Evolutionary conservation across 2,113 vertebrate species (phyloP), one percentile per base, ranked within the genome.

Genomic region (Antechinus stuartii): DNA sequence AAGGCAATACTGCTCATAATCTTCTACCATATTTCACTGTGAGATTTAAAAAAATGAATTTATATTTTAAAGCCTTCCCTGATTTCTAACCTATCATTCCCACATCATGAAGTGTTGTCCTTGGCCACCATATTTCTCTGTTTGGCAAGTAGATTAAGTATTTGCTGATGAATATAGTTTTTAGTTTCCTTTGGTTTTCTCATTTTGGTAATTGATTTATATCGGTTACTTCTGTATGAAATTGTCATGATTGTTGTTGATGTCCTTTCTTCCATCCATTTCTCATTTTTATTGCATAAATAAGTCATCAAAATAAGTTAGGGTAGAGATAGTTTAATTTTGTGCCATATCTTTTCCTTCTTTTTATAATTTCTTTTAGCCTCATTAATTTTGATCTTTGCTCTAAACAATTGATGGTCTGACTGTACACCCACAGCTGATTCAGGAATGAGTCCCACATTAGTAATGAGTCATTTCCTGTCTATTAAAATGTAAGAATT

Each of bases 361-460:
- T 42, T 84, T 84, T 42, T 23, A 84, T 84, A 42, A 84, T 84
- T 84, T 84, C 35, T 42, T 84, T n/a, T 84, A 84, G n/a, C 68
- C 42, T 84, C n/a, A 84, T 42, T 84, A 84, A 84, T 84, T 84
- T 84, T 84, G 68, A 84, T 42, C 68, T 84, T 84, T 84, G 68
- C n/a, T 42, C 68, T 84, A 84, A 84, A 84, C n/a, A 84, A 42
- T 84, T 84, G 68, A 84, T 84, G n/a, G 68, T 84, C 68, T 84
- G n/a, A 22, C 19, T 84, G 68, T 84, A 42, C 68, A 84, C 68
- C 68, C 68, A 84, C 68, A 42, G 35, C 68, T 84, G 68, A 84
- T 84, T 84, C 68, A 84, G 68, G 68, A 84, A 84, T 84, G 68
- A 42, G 8, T 84, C n/a, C 19, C n/a, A 84, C 35, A 42, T 42